These are phyloP conservation scores for Ooceraea biroi DNA, from an alignment of 1,140 invertebrate genomes.

Conservation along the genomic window DNA sequence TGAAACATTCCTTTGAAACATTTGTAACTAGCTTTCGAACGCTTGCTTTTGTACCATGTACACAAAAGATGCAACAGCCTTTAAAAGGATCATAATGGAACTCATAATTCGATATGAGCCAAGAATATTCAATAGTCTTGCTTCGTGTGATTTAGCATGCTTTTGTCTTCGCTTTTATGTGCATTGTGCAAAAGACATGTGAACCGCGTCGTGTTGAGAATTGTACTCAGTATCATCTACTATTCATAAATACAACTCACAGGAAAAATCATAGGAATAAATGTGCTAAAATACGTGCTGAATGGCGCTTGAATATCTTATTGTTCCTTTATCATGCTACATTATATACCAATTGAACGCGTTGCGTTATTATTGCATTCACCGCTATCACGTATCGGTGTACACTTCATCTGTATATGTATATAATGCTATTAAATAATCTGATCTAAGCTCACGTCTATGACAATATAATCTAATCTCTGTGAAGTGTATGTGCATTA, in stretches of 20 bases:
- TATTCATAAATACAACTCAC: background rate
- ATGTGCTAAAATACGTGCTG: constrained; percentile 8
- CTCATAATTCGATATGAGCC: constrained; percentile 2
- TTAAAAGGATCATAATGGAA: constrained; percentile 2
- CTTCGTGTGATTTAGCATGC: background rate
- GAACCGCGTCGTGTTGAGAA: constrained; percentile 1
- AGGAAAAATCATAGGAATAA: background rate
- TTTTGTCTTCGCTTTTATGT: background rate
- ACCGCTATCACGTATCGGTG: background rate
- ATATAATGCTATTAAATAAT: constrained; percentile 29
- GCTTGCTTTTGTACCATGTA: too few species aligned
- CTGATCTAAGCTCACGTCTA: background rate
- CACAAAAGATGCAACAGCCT: background rate
- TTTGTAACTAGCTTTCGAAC: too few species aligned
- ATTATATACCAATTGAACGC: constrained; percentile 54
- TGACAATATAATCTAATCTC: constrained; percentile 26
- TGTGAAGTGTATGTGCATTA: constrained; percentile 1
- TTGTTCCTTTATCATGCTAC: constrained; percentile 47
- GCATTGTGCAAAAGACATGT: constrained; percentile 16
- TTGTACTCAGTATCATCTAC: background rate
- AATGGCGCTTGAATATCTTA: constrained; percentile 39
- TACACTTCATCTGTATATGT: background rate
- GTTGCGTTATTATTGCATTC: constrained; percentile 19
- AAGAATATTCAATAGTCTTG: constrained; percentile 15
- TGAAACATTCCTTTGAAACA: background rate